Evolutionary conservation across 1,140 invertebrate species (phyloP).

Genomic region (Melitaea cinxia): DNA sequence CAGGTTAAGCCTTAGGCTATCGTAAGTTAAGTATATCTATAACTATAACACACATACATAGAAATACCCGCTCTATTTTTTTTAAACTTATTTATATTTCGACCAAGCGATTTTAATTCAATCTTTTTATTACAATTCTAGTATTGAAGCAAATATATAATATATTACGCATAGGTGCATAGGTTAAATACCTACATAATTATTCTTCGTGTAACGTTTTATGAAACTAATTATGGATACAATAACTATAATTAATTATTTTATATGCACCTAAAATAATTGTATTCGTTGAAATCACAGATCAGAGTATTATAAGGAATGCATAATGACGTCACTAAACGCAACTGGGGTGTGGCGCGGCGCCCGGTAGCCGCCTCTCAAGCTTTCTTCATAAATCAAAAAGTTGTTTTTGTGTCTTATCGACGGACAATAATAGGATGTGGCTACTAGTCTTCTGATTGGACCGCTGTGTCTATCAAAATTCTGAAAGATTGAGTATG

Average conservation of each 20-base stretch:
- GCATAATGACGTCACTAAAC: constrained; percentile 52
- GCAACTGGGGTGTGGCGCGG: constrained; percentile 41
- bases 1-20: too few relatives aligned
- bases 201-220: too few relatives aligned
- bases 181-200: too few relatives aligned
- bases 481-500: constrained; percentile 14
- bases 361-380: constrained; percentile 70
- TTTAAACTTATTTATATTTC: too few relatives aligned
- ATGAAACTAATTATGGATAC: too few relatives aligned
- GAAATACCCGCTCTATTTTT: too few relatives aligned
- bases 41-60: too few relatives aligned
- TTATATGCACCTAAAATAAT: background rate
- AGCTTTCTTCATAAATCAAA: constrained; percentile 80
- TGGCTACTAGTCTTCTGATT: constrained; percentile 59
- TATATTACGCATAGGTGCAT: too few relatives aligned
- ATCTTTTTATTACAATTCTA: too few relatives aligned
- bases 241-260: background rate
- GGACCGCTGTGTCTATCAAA: constrained; percentile 24
- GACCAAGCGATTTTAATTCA: too few relatives aligned
- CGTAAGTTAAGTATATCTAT: too few relatives aligned
- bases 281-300: background rate
- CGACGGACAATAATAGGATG: constrained; percentile 75
- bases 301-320: constrained; percentile 10
- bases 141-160: too few relatives aligned
- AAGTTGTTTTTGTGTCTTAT: constrained; percentile 78